Percentiles rank a stretch among this genome's conserved stretches.
phyloP scores from a whole-genome alignment of 2,888 invertebrate genomes.

The Machimus rusticus region DNA sequence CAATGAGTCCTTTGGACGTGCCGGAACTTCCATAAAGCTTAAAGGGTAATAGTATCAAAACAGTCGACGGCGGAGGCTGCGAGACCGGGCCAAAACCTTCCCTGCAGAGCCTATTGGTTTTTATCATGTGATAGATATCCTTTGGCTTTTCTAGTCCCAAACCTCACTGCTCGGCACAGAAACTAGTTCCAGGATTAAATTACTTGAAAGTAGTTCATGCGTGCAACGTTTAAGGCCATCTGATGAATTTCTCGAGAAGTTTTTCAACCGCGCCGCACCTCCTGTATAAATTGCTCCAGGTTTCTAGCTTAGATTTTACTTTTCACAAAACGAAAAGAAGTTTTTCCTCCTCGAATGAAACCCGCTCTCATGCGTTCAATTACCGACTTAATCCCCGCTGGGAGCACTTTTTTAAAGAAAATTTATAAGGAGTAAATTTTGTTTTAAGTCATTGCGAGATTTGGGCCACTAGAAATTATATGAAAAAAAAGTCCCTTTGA shows the following conservation, averaged over 20 bases:
- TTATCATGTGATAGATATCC: conserved; percentile 31
- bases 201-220: neutral
- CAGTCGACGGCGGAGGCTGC: neutral
- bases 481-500: neutral
- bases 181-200: conserved; percentile 16
- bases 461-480: neutral
- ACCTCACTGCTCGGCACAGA: neutral
- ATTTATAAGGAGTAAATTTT: neutral
- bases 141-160: neutral
- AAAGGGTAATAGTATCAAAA: conserved; percentile 15
- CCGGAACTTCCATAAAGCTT: conserved; percentile 24
- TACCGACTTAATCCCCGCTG: neutral
- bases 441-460: neutral
- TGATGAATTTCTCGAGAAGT: neutral
- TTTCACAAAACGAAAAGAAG: neutral
- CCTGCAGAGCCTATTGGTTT: conserved; percentile 2
- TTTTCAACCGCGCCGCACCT: neutral
- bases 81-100: neutral
- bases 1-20: neutral
- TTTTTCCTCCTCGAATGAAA: neutral
- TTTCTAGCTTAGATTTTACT: neutral
- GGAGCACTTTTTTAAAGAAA: neutral
- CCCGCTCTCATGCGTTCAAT: neutral
- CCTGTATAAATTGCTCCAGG: neutral
- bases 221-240: neutral